These are phyloP conservation scores for Drosophila ercepeae DNA, from an alignment of 1,140 invertebrate species.

Conservation along the genomic window DNA sequence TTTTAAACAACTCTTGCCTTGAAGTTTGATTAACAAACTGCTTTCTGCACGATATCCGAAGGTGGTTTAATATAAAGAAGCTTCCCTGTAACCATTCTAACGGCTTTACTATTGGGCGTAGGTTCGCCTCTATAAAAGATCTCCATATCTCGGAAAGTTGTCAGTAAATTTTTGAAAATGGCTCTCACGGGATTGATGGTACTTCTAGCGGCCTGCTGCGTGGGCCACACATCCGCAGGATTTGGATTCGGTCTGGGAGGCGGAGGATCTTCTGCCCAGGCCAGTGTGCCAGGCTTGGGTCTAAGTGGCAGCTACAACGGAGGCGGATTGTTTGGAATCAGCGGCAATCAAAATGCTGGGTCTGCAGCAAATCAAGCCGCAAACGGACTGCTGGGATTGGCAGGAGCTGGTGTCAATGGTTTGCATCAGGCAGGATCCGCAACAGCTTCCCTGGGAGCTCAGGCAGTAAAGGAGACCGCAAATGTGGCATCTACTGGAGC, in stretches of 20 bases:
- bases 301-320: slow-evolving; percentile 16
- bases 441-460: neutral
- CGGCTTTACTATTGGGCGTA: neutral
- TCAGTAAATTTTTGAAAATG: slow-evolving; percentile 32
- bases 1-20: too few relatives aligned
- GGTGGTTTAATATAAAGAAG: neutral
- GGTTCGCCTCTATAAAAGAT: slow-evolving; percentile 34
- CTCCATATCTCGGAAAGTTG: slow-evolving; percentile 9
- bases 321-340: slow-evolving; percentile 4
- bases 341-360: slow-evolving; percentile 1
- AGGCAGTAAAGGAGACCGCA: neutral
- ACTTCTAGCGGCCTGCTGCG: slow-evolving; percentile 11
- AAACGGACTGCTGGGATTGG: slow-evolving; percentile 9
- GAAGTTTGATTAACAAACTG: too few relatives aligned
- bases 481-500: neutral
- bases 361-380: slow-evolving; percentile 6
- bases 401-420: neutral
- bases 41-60: too few relatives aligned
- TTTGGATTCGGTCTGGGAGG: slow-evolving; percentile 24
- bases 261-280: slow-evolving; percentile 5
- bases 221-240: slow-evolving; percentile 25
- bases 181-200: slow-evolving; percentile 28
- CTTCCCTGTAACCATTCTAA: slow-evolving; percentile 7
- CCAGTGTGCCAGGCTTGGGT: slow-evolving; percentile 9
- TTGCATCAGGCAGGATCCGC: neutral